Evolutionary conservation across 2,888 invertebrate genomes (phyloP).

Genomic region (Hypolimnas misippus): DNA sequence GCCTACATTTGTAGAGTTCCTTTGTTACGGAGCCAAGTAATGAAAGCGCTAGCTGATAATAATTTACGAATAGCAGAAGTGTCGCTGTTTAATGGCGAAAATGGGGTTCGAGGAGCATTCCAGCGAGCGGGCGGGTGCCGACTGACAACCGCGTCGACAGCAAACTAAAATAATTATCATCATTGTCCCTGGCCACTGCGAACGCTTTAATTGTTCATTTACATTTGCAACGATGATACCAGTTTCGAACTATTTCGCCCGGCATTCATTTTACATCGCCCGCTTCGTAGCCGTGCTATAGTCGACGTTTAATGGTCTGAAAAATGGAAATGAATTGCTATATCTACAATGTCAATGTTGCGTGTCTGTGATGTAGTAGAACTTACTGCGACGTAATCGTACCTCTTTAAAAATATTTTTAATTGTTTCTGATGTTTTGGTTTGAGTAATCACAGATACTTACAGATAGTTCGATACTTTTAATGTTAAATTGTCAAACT

Average conservation of each 20-base stretch:
- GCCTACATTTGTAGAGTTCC: constrained; percentile 77
- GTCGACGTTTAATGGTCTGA: constrained; percentile 80
- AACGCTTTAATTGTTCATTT: constrained; percentile 84
- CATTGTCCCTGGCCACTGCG: constrained; percentile 81
- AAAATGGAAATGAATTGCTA: constrained; percentile 80
- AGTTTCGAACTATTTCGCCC: constrained; percentile 80
- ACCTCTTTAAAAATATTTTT: constrained; percentile 6
- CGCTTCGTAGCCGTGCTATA: constrained; percentile 74
- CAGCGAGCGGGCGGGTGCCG: constrained; percentile 63
- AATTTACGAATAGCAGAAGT: constrained; percentile 84
- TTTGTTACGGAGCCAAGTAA: constrained; percentile 79
- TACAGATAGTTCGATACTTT: too few species aligned
- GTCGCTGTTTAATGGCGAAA: constrained; percentile 80
- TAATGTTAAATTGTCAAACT: background rate
- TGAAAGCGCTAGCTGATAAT: constrained; percentile 82
- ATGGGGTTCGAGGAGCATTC: constrained; percentile 76
- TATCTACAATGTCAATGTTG: constrained; percentile 70
- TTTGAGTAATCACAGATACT: too few species aligned
- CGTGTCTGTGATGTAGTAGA: constrained; percentile 53
- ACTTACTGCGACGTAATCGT: background rate
- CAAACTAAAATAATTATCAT: constrained; percentile 84
- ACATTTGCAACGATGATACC: constrained; percentile 83
- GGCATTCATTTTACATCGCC: constrained; percentile 77
- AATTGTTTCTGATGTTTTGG: too few species aligned
- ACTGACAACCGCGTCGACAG: constrained; percentile 78